Conservation (phyloP, 92 coral and sea anemone genomes). For the Heteractis magnifica region DNA sequence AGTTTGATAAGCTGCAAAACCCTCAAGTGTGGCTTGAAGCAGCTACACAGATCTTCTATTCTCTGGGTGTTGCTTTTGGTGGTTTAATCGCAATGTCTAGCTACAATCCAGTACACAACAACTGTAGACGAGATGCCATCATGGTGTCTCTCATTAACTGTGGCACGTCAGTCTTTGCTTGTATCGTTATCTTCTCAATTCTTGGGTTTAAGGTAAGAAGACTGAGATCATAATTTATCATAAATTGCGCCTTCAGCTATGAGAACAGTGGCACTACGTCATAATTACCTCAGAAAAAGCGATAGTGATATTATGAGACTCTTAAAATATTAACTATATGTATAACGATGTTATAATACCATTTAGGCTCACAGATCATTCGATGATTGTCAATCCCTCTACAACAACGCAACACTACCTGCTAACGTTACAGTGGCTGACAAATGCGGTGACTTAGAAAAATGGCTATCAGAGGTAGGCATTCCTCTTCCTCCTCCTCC, state of each 20-base stretch:
- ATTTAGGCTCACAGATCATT: slow-evolving; percentile 55
- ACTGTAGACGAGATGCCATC: slow-evolving; percentile 91
- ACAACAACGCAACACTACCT: slow-evolving; percentile 8
- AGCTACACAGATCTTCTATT: slow-evolving; percentile 95
- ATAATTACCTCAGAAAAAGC: background rate
- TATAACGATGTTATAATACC: background rate
- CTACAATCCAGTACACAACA: slow-evolving; percentile 90
- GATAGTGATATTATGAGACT: background rate
- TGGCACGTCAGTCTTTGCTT: slow-evolving; percentile 90
- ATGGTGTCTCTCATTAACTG: slow-evolving; percentile 96
- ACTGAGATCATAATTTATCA: too few species aligned
- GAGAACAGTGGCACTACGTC: too few species aligned
- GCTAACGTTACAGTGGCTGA: slow-evolving; percentile 38
- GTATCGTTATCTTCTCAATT: slow-evolving; percentile 90
- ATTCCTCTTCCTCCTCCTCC: background rate
- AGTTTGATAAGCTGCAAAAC: slow-evolving; percentile 68
- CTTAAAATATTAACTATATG: background rate
- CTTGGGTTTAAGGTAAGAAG: slow-evolving; percentile 87
- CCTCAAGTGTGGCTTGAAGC: slow-evolving; percentile 98
- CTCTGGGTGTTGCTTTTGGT: slow-evolving; percentile 92
- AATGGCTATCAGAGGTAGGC: slow-evolving; percentile 74
- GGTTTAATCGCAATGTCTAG: slow-evolving; percentile 98
- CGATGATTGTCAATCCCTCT: slow-evolving; percentile 36
- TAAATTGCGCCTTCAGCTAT: too few species aligned
- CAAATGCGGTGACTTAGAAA: slow-evolving; percentile 44